A percentile compares a stretch with the other conserved stretches of the same genome.
These are phyloP conservation scores for Formicarius rufipectus DNA, from an alignment of 2,113 vertebrate genomes.

Conservation along the genomic window DNA sequence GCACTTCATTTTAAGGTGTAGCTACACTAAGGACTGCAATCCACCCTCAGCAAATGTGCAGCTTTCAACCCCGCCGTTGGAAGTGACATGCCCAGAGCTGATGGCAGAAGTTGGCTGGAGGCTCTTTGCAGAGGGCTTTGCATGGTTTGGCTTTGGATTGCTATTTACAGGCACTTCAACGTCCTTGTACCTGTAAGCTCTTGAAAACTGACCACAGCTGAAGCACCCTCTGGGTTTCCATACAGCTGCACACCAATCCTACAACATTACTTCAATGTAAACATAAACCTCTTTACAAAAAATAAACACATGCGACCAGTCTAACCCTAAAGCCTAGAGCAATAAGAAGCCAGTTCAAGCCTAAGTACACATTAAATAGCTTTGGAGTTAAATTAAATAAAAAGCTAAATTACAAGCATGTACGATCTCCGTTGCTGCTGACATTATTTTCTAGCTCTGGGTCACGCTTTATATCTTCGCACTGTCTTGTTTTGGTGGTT, in stretches of 20 bases:
- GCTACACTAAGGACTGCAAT: not conserved
- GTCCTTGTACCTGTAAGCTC: not conserved
- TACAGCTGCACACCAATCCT: not conserved
- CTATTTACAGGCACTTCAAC: slow-evolving; percentile 58
- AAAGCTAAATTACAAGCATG: slow-evolving; percentile 52
- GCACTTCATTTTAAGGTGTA: slow-evolving; percentile 31
- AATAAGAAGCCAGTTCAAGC: slow-evolving; percentile 57
- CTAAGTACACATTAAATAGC: slow-evolving; percentile 40
- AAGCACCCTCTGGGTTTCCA: not conserved
- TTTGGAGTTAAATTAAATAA: slow-evolving; percentile 52
- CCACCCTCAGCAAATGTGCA: not conserved
- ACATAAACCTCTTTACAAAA: slow-evolving; percentile 49
- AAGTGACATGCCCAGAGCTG: not conserved
- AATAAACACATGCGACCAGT: not conserved
- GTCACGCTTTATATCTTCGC: slow-evolving; percentile 48
- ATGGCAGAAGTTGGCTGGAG: not conserved
- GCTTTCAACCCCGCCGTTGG: not conserved
- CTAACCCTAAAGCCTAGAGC: slow-evolving; percentile 30
- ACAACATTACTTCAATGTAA: slow-evolving; percentile 12
- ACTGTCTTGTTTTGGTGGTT: slow-evolving; percentile 72
- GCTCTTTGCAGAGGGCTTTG: not conserved
- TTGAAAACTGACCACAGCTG: not conserved
- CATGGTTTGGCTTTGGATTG: slow-evolving; percentile 48
- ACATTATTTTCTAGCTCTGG: not conserved
- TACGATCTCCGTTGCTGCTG: not conserved